Conservation (phyloP, 2,797 vertebrate genomes). For the Eulemur mongoz region DNA sequence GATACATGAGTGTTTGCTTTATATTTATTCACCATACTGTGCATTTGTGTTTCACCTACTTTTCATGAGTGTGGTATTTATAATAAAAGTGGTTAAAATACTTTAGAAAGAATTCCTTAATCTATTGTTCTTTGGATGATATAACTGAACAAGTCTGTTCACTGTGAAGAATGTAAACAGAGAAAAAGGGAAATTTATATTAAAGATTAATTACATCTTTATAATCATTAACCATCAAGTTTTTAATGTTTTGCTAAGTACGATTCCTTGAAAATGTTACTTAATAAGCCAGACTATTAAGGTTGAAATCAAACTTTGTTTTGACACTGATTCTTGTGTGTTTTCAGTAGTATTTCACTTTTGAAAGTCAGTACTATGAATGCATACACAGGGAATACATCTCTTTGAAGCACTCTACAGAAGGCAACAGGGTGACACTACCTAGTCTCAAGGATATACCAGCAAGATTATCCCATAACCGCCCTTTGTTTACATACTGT, state of each 20-base stretch:
- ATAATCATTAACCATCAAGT: not conserved
- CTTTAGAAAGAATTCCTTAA: not conserved
- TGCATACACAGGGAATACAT: constrained; percentile 19
- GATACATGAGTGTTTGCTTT: not conserved
- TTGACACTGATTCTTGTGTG: not conserved
- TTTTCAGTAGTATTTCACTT: constrained; percentile 37
- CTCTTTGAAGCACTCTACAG: constrained; percentile 32
- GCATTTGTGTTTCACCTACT: not conserved
- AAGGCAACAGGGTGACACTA: not conserved
- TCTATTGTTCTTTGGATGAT: not conserved
- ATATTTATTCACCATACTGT: not conserved
- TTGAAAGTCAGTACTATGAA: constrained; percentile 51
- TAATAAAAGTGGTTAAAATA: not conserved
- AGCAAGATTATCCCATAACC: constrained; percentile 54
- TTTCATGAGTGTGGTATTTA: not conserved
- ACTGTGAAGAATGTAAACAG: not conserved
- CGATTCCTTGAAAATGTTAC: constrained; percentile 13
- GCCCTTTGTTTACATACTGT: constrained; percentile 63
- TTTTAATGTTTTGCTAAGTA: constrained; percentile 49
- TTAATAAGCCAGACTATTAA: constrained; percentile 52
- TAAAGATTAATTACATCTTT: constrained; percentile 40
- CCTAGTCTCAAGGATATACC: constrained; percentile 46
- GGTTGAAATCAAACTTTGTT: constrained; percentile 50
- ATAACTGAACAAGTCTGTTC: not conserved
- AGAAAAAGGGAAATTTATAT: not conserved